phyloP scores from a whole-genome alignment of 2,113 vertebrate species.

The Phyllostomus discolor region DNA sequence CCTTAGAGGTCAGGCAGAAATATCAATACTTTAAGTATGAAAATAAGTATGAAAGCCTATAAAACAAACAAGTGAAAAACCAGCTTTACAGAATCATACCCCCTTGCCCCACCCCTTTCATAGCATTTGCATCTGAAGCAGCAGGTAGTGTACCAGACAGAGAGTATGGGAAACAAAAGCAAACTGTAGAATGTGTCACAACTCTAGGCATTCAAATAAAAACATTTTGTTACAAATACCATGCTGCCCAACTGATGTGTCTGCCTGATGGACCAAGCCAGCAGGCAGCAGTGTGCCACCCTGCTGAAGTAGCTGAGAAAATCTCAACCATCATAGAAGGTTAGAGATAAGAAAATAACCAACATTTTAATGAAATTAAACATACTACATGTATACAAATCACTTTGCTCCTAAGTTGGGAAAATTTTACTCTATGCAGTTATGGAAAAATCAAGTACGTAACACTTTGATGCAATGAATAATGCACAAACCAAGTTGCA shows the following conservation, averaged over 20 bases:
- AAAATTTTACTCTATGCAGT: slow-evolving; percentile 30
- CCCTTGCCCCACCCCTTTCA: too few relatives aligned
- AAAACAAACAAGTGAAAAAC: neutral
- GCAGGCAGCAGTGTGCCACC: neutral
- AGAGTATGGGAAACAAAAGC: neutral
- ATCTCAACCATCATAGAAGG: neutral
- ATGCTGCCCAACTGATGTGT: slow-evolving; percentile 2
- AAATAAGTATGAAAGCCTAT: slow-evolving; percentile 4
- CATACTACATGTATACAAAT: neutral
- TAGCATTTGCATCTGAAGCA: neutral
- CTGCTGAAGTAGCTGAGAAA: neutral
- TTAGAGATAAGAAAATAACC: neutral
- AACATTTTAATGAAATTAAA: slow-evolving; percentile 32
- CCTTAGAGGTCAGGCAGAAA: neutral
- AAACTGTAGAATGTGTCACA: neutral
- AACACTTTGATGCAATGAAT: slow-evolving; percentile 61
- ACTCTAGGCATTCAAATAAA: slow-evolving; percentile 20
- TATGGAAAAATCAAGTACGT: slow-evolving; percentile 43
- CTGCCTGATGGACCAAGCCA: neutral
- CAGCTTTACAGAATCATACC: neutral
- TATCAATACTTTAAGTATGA: neutral
- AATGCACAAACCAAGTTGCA: slow-evolving; percentile 64
- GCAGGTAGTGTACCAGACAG: neutral
- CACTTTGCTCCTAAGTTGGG: neutral
- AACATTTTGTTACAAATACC: slow-evolving; percentile 25